Percentiles rank a stretch among this genome's conserved stretches.
phyloP scores from a whole-genome alignment of 2,113 vertebrate genomes.

The Stigmatopora nigra region DNA sequence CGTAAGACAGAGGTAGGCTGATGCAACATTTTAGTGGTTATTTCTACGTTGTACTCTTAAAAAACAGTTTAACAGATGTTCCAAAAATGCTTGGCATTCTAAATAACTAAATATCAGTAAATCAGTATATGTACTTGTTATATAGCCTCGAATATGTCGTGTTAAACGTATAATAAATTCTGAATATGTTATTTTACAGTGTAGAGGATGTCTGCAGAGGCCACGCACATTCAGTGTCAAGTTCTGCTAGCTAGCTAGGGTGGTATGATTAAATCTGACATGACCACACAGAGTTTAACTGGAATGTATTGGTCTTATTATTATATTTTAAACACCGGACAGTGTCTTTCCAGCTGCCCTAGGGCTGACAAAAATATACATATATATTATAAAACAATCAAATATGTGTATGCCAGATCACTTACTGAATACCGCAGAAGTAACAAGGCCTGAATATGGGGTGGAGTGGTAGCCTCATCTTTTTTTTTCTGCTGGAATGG shows the following conservation, averaged over 20 bases:
- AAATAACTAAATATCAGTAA: background rate
- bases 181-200: background rate
- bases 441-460: conserved; percentile 38
- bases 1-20: conserved; percentile 44
- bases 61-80: conserved; percentile 17
- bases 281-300: conserved; percentile 6
- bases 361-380: conserved; percentile 33
- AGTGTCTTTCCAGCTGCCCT: conserved; percentile 54
- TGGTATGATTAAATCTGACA: conserved; percentile 17
- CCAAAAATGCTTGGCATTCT: conserved; percentile 10
- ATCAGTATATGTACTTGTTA: background rate
- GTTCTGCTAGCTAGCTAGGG: background rate
- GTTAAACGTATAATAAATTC: background rate
- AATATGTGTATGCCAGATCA: conserved; percentile 58
- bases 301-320: conserved; percentile 14
- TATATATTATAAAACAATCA: conserved; percentile 67
- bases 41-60: conserved; percentile 19
- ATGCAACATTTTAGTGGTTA: background rate
- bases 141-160: background rate
- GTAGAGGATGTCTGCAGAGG: background rate
- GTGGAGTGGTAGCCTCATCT: conserved; percentile 41
- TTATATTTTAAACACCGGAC: conserved; percentile 52
- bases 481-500: conserved; percentile 38
- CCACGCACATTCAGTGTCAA: background rate
- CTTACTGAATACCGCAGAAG: conserved; percentile 62